Evolutionary conservation across 2,888 invertebrate genomes (phyloP), one percentile per base, ranked within the genome.

Genomic region (Andrena fulva): DNA sequence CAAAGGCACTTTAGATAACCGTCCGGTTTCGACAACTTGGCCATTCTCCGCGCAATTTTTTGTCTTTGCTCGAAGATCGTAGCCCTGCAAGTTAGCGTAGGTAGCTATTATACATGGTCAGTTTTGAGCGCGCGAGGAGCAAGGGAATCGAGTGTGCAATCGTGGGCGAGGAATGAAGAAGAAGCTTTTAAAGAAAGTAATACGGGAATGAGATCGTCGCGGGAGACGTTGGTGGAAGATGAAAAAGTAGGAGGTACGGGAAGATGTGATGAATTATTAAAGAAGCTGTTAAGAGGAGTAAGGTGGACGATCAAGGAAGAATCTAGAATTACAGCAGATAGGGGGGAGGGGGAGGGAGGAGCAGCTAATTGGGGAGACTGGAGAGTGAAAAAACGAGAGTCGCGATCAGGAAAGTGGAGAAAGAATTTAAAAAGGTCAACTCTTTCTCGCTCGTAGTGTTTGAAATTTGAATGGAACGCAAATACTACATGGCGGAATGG

Each of bases 211-310:
- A 59, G 60, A 52, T 60, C 24, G 52, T 60, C 42, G 50, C 60
- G 54, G 52, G 42, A 35, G 27, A 29, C 42, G 67, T 10, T 42
- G 20, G 31, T 29, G 42, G n/a, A 7, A 42, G 33, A 78, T 42
- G 68, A 69, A 31, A 56, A 68, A 42, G 20, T 33, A 68, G 16
- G 27, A n/a, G 20, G 10, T 16, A 12, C 24, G 54, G 29, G 52
- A 52, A 54, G 35, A 52, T 20, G 29, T 20, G 52, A 54, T 63
- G 76, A 76, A 76, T 76, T 42, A 68, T 78, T 69, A 63, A 79
- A 63, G 56, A 29, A 75, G 48, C 56, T 64, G 54, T 79, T 75
- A 29, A 56, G 63, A n/a, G 48, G 16, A 63, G 62, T 16, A 48
- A 33, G 33, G n/a, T n/a, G 27, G 59, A 31, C 20, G 54, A 33